These are phyloP conservation scores for Eupeodes corollae DNA, from an alignment of 1,140 invertebrate genomes.

Conservation along the genomic window DNA sequence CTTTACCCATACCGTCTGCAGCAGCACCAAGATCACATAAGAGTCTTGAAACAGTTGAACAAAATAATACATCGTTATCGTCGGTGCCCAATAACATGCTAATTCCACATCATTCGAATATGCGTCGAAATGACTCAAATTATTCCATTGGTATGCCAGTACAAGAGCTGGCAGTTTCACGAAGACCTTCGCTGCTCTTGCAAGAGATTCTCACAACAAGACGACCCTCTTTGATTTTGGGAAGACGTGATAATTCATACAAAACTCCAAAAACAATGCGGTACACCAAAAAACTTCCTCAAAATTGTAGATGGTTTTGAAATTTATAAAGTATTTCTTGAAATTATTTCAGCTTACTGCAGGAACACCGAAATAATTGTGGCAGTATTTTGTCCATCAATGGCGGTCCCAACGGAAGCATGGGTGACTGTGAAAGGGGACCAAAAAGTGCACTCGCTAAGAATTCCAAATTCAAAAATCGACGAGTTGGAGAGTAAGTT, in stretches of 20 bases:
- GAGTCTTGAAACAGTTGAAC: constrained; percentile 26
- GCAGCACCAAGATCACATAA: constrained; percentile 31
- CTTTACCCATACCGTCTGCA: constrained; percentile 16
- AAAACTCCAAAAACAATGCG: constrained; percentile 24
- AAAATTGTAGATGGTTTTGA: no score
- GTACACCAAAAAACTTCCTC: constrained; percentile 9
- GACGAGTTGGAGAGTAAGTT: constrained; percentile 37
- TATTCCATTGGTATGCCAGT: constrained; percentile 2
- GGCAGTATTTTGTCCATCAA: constrained; percentile 32
- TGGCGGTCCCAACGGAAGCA: constrained; percentile 16
- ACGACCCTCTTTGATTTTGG: constrained; percentile 30
- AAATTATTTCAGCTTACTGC: constrained; percentile 13
- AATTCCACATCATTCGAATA: background rate
- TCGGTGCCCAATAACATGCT: constrained; percentile 11
- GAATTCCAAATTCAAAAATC: constrained; percentile 29
- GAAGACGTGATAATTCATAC: constrained; percentile 28
- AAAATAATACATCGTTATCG: constrained; percentile 20
- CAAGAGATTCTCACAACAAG: constrained; percentile 36
- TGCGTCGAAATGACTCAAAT: constrained; percentile 19
- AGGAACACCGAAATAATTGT: constrained; percentile 21
- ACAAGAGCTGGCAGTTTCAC: constrained; percentile 28
- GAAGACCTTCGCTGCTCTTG: constrained; percentile 27
- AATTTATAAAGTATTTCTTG: background rate
- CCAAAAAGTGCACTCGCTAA: constrained; percentile 29
- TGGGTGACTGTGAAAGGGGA: constrained; percentile 17